These are phyloP conservation scores for Apodemia zela DNA, from an alignment of 2,888 invertebrate genomes.

Conservation along the genomic window DNA sequence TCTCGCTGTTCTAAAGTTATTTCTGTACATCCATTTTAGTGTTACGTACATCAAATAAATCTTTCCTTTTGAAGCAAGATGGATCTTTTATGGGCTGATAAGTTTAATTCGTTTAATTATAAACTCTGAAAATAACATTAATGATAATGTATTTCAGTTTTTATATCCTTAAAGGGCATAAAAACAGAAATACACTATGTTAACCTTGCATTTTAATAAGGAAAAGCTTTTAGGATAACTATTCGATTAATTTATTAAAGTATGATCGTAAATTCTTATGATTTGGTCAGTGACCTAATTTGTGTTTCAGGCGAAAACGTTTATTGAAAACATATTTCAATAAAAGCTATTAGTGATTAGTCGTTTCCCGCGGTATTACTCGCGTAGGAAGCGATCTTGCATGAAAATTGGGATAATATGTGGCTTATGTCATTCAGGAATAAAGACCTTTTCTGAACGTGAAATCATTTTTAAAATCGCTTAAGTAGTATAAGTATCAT, in stretches of 20 bases:
- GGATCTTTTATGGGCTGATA: slow-evolving; percentile 56
- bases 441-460: too few species aligned
- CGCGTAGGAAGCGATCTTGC: too few species aligned
- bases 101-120: slow-evolving; percentile 40
- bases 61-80: slow-evolving; percentile 58
- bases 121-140: slow-evolving; percentile 8
- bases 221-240: slow-evolving; percentile 2
- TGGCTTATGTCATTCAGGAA: too few species aligned
- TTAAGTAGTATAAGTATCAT: too few species aligned
- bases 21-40: slow-evolving; percentile 41
- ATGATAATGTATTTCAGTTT: slow-evolving; percentile 2
- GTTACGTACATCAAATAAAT: slow-evolving; percentile 52
- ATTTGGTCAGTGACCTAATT: slow-evolving; percentile 1
- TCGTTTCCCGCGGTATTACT: too few species aligned
- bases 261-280: slow-evolving; percentile 2
- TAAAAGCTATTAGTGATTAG: too few species aligned
- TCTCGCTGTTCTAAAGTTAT: slow-evolving; percentile 49
- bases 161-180: neutral
- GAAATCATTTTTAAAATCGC: too few species aligned
- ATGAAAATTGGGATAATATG: too few species aligned
- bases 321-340: neutral
- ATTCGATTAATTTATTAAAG: slow-evolving; percentile 7
- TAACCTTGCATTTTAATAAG: neutral
- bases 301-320: neutral
- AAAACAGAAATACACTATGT: neutral